phyloP scores from a whole-genome alignment of 2,113 vertebrate genomes.

The Cygnus atratus region DNA sequence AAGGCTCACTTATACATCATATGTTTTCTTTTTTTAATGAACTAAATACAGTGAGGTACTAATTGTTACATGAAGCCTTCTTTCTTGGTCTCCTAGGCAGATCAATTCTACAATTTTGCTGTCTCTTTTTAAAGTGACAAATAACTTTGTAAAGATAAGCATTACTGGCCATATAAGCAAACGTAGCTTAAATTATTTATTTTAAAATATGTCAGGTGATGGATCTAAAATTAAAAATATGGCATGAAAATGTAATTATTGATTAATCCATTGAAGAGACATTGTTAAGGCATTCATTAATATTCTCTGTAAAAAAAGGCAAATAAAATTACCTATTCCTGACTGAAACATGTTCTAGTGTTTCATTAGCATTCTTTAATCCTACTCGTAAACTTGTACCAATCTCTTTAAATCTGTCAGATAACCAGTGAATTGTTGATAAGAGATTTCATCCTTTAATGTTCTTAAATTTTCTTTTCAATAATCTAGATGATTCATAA shows the following conservation, averaged over 20 bases:
- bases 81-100: neutral
- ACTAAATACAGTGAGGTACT: neutral
- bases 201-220: neutral
- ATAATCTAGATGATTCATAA: constrained; percentile 35
- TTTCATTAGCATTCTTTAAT: constrained; percentile 17
- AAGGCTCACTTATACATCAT: neutral
- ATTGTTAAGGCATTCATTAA: neutral
- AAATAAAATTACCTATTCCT: neutral
- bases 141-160: neutral
- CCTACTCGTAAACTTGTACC: neutral
- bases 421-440: constrained; percentile 31
- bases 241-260: neutral
- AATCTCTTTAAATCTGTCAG: constrained; percentile 21
- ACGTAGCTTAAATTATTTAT: neutral
- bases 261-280: neutral
- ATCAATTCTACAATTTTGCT: neutral
- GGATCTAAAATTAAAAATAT: neutral
- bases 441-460: constrained; percentile 33
- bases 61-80: neutral
- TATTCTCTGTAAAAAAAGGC: neutral
- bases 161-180: neutral
- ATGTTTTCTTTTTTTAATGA: rapidly evolving
- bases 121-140: neutral
- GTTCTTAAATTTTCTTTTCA: constrained; percentile 20
- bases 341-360: neutral